Evolutionary conservation across 2,888 invertebrate genomes (phyloP).

Genomic region (Listrodromus nycthemerus): DNA sequence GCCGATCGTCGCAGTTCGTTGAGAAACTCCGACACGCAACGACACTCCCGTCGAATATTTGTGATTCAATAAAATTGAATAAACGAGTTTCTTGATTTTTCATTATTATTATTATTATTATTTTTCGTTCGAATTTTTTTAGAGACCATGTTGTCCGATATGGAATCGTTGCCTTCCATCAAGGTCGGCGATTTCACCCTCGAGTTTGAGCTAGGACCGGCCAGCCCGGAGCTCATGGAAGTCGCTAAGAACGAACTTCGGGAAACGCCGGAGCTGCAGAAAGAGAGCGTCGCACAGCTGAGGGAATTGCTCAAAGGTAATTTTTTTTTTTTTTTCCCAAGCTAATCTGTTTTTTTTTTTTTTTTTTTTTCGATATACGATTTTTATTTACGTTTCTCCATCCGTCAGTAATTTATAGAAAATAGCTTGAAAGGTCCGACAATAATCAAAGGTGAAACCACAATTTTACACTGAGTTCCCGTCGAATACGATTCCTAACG

Average conservation of each 20-base stretch:
- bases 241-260: conserved; percentile 89
- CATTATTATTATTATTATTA: no score
- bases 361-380: conserved; percentile 4
- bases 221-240: conserved; percentile 88
- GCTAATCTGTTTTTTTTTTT: no score
- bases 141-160: conserved; percentile 90
- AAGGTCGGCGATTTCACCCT: conserved; percentile 88
- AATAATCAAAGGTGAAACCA: background rate
- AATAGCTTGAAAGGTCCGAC: background rate
- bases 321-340: background rate
- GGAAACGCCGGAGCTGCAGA: conserved; percentile 88
- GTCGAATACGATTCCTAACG: background rate
- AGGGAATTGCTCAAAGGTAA: conserved; percentile 88
- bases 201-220: conserved; percentile 90
- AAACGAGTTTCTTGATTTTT: background rate
- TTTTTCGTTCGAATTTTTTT: conserved; percentile 71
- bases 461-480: background rate
- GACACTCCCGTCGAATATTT: background rate
- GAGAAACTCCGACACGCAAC: background rate
- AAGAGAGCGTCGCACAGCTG: conserved; percentile 87
- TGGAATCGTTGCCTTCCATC: conserved; percentile 88
- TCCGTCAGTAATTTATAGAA: background rate
- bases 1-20: conserved; percentile 14
- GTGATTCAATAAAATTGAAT: no score
- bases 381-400: background rate